Evolutionary conservation across 2,888 invertebrate species (phyloP).

Genomic region (Ormia ochracea): DNA sequence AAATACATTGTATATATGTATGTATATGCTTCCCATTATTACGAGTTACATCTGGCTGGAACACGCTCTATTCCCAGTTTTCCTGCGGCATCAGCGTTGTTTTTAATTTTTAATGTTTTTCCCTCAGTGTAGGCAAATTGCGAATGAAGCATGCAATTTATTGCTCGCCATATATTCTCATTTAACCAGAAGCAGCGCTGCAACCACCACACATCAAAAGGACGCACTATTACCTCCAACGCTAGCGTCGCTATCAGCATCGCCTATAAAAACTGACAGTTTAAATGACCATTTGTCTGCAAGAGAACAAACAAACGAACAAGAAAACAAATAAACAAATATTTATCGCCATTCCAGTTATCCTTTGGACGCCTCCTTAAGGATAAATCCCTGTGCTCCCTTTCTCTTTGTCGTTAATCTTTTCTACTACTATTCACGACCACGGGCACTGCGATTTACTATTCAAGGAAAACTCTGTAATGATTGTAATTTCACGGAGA

Average conservation of each 20-base stretch:
- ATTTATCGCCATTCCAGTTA: conserved; percentile 25
- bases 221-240: neutral
- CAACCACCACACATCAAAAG: conserved; percentile 18
- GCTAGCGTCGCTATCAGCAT: neutral
- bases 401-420: neutral
- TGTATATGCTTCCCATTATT: too few relatives aligned
- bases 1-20: too few relatives aligned
- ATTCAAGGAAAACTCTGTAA: neutral
- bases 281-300: conserved; percentile 48
- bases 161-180: conserved; percentile 42
- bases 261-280: conserved; percentile 39
- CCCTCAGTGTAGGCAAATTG: conserved; percentile 61
- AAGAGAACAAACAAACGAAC: conserved; percentile 15
- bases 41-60: too few relatives aligned
- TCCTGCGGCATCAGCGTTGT: conserved; percentile 2
- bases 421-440: neutral
- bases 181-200: conserved; percentile 29
- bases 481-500: neutral
- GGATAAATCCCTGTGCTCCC: too few relatives aligned
- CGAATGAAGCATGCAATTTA: conserved; percentile 45
- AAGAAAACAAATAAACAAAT: conserved; percentile 25
- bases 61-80: conserved; percentile 13
- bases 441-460: neutral
- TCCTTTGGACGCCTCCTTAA: neutral
- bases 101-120: neutral